These are phyloP conservation scores for Drosophila atroscutellata DNA, from an alignment of 2,888 invertebrate species.

Conservation along the genomic window DNA sequence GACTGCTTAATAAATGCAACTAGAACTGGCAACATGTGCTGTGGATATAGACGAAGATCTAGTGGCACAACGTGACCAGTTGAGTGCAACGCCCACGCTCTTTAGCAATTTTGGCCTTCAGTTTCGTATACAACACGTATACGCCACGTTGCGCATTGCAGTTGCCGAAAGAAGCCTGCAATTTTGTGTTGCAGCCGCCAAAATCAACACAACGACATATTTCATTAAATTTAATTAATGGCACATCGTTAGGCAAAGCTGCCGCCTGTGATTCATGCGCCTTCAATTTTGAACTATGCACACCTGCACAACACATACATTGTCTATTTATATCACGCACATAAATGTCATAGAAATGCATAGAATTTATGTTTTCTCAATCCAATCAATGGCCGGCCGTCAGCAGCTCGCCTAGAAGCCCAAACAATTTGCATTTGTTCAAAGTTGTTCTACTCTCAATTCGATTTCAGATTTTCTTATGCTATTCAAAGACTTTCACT, in stretches of 20 bases:
- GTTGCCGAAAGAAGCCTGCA: constrained; percentile 27
- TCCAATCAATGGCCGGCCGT: constrained; percentile 4
- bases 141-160: constrained; percentile 52
- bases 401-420: not conserved
- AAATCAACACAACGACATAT: constrained; percentile 71
- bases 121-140: constrained; percentile 54
- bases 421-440: constrained; percentile 46
- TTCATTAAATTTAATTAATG: constrained; percentile 77
- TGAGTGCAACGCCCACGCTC: constrained; percentile 7
- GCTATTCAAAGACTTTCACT: not conserved
- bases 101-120: constrained; percentile 34
- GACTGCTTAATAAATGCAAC: constrained; percentile 36
- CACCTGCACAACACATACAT: not conserved
- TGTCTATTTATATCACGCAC: not conserved
- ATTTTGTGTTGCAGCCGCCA: constrained; percentile 29
- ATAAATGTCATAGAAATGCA: constrained; percentile 12
- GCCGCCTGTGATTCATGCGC: constrained; percentile 45
- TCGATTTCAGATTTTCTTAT: constrained; percentile 32
- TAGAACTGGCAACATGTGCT: constrained; percentile 24
- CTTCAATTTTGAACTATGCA: constrained; percentile 16
- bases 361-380: constrained; percentile 4
- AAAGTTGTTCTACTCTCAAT: constrained; percentile 4
- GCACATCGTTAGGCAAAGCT: constrained; percentile 39
- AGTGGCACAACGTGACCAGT: constrained; percentile 22
- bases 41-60: constrained; percentile 38